Conservation (phyloP, 2,113 vertebrate species). For the Grammomys surdaster region DNA sequence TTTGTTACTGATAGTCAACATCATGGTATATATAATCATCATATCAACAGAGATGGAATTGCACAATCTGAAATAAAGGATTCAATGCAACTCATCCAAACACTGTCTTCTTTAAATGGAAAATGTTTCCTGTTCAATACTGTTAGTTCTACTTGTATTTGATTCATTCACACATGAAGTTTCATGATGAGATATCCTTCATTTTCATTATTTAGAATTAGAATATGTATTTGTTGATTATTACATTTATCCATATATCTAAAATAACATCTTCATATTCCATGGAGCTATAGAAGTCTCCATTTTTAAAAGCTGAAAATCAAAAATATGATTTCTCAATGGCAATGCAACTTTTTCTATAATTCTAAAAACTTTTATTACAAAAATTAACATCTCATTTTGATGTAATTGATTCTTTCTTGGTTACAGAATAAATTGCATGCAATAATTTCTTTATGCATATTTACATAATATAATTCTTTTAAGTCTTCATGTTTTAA, state of each 20-base stretch:
- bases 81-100: fast-evolving
- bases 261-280: background rate
- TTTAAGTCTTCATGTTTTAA: background rate
- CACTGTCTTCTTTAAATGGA: background rate
- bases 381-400: background rate
- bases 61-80: background rate
- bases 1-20: background rate
- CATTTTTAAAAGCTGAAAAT: background rate
- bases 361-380: background rate
- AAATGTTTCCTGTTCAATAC: background rate
- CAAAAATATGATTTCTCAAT: background rate
- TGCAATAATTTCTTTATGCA: background rate
- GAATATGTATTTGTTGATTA: background rate
- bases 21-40: background rate
- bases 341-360: background rate
- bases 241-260: background rate
- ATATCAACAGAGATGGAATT: background rate
- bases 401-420: background rate
- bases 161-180: background rate
- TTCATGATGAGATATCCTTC: background rate
- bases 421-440: background rate
- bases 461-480: background rate
- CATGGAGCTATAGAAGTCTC: background rate
- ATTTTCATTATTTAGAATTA: background rate
- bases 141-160: background rate